A percentile compares a stretch with the other conserved stretches of the same genome.
These are phyloP conservation scores for Octodon degus DNA, from an alignment of 2,113 vertebrate genomes.

Conservation along the genomic window DNA sequence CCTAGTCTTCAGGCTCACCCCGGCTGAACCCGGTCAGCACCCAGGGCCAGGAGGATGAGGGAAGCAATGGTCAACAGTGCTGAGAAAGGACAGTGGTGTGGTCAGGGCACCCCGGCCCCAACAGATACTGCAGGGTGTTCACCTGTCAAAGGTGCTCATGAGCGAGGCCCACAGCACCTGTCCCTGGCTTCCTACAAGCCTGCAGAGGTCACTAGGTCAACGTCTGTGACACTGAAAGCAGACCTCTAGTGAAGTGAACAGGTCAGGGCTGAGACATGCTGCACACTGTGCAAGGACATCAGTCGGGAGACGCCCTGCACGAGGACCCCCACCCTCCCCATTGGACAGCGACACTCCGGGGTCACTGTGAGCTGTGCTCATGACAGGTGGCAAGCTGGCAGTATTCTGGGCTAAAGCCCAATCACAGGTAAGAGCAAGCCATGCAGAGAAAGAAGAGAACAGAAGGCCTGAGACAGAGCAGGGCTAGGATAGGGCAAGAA, in stretches of 20 bases:
- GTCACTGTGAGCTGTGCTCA: background rate
- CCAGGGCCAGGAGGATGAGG: background rate
- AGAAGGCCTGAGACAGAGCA: background rate
- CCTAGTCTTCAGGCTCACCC: background rate
- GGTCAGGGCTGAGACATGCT: background rate
- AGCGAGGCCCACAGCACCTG: background rate
- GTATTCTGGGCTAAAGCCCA: background rate
- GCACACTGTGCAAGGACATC: no score
- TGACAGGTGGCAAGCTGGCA: background rate
- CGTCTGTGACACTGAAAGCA: background rate
- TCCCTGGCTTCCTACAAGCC: background rate
- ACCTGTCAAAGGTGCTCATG: background rate
- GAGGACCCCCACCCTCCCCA: background rate
- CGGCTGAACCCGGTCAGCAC: background rate
- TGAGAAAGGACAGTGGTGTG: background rate
- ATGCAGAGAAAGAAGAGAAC: background rate
- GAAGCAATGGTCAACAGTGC: background rate
- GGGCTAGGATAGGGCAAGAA: background rate
- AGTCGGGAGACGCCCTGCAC: accelerated
- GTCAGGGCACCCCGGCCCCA: background rate
- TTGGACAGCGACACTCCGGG: background rate
- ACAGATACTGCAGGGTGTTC: background rate
- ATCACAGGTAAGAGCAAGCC: background rate
- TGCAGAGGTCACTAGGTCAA: background rate
- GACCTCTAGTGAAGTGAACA: background rate